phyloP scores from a whole-genome alignment of 1,140 invertebrate species.

The Carcinoscorpius rotundicauda region DNA sequence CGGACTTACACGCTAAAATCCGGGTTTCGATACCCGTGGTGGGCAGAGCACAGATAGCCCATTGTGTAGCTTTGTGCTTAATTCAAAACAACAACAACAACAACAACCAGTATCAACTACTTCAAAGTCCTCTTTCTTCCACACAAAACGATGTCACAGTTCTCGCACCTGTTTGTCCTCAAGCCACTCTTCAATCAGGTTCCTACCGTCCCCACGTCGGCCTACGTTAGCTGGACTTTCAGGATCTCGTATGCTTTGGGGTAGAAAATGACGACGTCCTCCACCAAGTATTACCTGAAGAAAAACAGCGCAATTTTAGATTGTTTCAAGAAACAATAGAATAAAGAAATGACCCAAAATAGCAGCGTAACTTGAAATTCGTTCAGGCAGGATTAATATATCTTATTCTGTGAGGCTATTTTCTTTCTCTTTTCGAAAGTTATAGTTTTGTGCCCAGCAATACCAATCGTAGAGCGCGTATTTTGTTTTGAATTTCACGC shows the following conservation, averaged over 20 bases:
- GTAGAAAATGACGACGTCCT: conserved; percentile 34
- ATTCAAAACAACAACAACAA: too few species aligned
- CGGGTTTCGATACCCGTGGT: too few species aligned
- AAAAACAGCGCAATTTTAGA: conserved; percentile 2
- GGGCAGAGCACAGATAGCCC: too few species aligned
- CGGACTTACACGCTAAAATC: too few species aligned
- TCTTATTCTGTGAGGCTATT: too few species aligned
- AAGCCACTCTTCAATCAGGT: conserved; percentile 55
- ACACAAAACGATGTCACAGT: conserved; percentile 27
- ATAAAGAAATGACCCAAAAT: conserved; percentile 58
- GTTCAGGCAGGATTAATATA: conserved; percentile 34
- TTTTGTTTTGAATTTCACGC: too few species aligned
- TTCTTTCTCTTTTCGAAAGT: too few species aligned
- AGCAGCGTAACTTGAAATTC: conserved; percentile 40
- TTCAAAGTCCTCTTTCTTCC: conserved; percentile 28
- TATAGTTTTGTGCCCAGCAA: too few species aligned
- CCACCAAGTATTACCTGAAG: conserved; percentile 26
- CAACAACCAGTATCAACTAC: conserved; percentile 27
- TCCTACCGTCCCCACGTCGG: conserved; percentile 50
- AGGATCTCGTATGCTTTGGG: conserved; percentile 25
- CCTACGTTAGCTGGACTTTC: conserved; percentile 30
- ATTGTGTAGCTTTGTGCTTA: too few species aligned
- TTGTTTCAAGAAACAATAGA: conserved; percentile 40
- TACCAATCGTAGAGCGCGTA: too few species aligned
- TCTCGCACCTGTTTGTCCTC: conserved; percentile 21